These are phyloP conservation scores for Mus spicilegus DNA, from an alignment of 2,113 vertebrate species.

Conservation along the genomic window DNA sequence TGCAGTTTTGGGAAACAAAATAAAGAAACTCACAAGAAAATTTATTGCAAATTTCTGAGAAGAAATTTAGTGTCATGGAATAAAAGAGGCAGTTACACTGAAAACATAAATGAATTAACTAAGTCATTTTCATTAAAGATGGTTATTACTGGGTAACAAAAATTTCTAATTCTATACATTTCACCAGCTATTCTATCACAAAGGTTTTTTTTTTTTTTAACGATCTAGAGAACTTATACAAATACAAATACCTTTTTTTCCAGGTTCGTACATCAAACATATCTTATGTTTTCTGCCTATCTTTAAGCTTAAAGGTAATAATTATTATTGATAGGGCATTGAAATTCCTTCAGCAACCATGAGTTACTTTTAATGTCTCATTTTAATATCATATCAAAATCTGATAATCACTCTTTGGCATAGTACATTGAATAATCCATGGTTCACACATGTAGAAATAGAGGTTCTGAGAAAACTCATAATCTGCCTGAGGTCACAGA, in stretches of 20 bases:
- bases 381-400: background rate
- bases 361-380: background rate
- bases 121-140: slow-evolving; percentile 4
- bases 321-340: background rate
- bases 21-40: background rate
- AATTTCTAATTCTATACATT: background rate
- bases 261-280: background rate
- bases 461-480: background rate
- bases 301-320: background rate
- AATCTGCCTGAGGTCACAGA: background rate
- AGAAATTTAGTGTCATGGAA: background rate
- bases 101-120: background rate
- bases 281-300: background rate
- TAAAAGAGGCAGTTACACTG: slow-evolving; percentile 7
- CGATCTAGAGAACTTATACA: background rate
- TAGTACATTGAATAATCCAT: background rate
- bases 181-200: background rate
- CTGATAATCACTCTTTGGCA: background rate
- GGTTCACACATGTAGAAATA: background rate
- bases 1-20: background rate
- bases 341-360: background rate
- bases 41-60: background rate
- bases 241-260: background rate
- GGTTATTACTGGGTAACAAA: background rate
- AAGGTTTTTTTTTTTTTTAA: background rate